A percentile compares a stretch with the other conserved stretches of the same genome.
Conservation (phyloP, 2,888 invertebrate genomes). For the Hypselothyrea guttata region DNA sequence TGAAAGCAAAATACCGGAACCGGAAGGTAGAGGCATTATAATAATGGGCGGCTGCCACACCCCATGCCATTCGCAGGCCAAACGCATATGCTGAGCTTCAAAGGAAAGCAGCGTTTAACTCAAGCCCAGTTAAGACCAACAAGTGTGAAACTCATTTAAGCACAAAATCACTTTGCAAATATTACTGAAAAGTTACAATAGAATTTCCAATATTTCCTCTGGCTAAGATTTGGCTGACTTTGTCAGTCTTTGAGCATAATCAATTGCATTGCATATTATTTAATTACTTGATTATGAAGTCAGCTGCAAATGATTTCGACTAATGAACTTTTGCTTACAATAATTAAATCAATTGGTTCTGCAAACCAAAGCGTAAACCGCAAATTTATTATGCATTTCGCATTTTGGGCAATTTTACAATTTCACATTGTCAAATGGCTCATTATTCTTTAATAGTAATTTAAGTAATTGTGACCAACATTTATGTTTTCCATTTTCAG, state of each 20-base stretch:
- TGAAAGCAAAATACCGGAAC: slow-evolving; percentile 38
- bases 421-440: slow-evolving; percentile 1
- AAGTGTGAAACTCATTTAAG: slow-evolving; percentile 52
- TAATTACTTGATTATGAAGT: slow-evolving; percentile 35
- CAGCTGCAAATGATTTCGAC: slow-evolving; percentile 30
- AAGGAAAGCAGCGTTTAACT: slow-evolving; percentile 29
- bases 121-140: slow-evolving; percentile 32
- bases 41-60: slow-evolving; percentile 45
- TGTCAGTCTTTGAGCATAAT: slow-evolving; percentile 41
- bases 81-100: slow-evolving; percentile 49
- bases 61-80: too few relatives aligned
- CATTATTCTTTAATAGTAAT: not conserved
- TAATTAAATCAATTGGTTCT: not conserved
- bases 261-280: slow-evolving; percentile 30
- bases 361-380: too few relatives aligned
- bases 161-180: slow-evolving; percentile 56
- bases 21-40: slow-evolving; percentile 48
- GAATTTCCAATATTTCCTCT: slow-evolving; percentile 9
- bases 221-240: slow-evolving; percentile 18
- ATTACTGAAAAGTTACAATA: slow-evolving; percentile 24
- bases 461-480: not conserved
- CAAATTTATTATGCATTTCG: slow-evolving; percentile 24
- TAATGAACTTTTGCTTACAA: slow-evolving; percentile 22
- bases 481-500: slow-evolving; percentile 21
- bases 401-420: slow-evolving; percentile 24